These are phyloP conservation scores for Montipora capitata DNA, from an alignment of 92 coral and sea anemone genomes.

Conservation along the genomic window DNA sequence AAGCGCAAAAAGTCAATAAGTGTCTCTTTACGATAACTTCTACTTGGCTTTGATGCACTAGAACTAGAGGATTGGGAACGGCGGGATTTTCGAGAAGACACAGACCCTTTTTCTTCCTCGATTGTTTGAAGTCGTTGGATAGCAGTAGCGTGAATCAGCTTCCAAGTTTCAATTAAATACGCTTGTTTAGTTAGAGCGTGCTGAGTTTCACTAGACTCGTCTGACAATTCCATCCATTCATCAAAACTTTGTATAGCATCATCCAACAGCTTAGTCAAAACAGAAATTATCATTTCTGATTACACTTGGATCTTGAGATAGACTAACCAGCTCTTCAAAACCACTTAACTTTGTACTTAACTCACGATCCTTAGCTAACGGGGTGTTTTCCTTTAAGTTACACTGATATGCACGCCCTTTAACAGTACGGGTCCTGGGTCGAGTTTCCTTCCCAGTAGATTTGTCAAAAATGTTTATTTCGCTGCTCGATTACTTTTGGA, in stretches of 20 bases:
- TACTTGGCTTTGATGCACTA: neutral
- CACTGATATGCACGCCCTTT: conserved; percentile 30
- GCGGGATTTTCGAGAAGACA: conserved; percentile 22
- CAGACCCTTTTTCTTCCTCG: conserved; percentile 23
- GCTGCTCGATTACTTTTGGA: neutral
- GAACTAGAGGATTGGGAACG: conserved; percentile 17
- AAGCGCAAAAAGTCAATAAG: neutral
- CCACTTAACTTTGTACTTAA: neutral
- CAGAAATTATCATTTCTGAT: conserved; percentile 17
- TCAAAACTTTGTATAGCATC: conserved; percentile 37
- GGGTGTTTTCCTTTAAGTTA: conserved; percentile 14
- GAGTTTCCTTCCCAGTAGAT: neutral
- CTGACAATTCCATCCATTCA: conserved; percentile 43
- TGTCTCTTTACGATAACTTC: conserved; percentile 30
- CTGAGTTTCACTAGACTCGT: conserved; percentile 4
- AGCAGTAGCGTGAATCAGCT: conserved; percentile 27
- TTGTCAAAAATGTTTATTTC: neutral
- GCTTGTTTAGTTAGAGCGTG: conserved; percentile 16
- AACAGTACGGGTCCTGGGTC: conserved; percentile 43
- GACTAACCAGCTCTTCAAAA: conserved; percentile 2
- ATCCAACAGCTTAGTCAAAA: conserved; percentile 14
- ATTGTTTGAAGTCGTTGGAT: conserved; percentile 21
- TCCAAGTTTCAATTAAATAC: conserved; percentile 43
- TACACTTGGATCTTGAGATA: conserved; percentile 8
- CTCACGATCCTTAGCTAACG: conserved; percentile 13